Conservation (phyloP, 2,113 vertebrate species). For the Marmota flaviventris region DNA sequence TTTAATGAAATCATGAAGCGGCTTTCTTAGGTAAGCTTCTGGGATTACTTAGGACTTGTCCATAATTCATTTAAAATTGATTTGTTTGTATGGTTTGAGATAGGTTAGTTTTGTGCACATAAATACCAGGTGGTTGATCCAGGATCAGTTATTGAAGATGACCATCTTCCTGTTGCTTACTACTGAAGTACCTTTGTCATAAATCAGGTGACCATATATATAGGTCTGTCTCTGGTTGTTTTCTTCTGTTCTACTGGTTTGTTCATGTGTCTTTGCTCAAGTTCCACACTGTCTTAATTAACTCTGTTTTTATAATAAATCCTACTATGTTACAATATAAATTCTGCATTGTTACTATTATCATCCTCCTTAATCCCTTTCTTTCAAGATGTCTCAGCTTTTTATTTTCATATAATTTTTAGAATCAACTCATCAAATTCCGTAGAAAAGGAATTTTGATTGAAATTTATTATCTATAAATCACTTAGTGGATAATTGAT, state of each 20-base stretch:
- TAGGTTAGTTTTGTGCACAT: not conserved
- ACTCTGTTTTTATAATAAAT: no score
- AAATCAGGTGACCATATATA: no score
- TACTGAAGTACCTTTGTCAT: no score
- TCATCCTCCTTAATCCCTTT: not conserved
- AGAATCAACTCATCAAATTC: not conserved
- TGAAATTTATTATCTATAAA: not conserved
- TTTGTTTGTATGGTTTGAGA: not conserved
- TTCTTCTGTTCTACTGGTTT: no score
- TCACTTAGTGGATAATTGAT: not conserved
- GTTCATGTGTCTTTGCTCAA: no score
- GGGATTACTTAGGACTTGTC: not conserved
- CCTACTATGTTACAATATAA: not conserved
- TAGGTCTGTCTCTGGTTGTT: no score
- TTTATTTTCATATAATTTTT: not conserved
- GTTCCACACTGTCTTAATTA: no score
- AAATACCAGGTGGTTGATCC: not conserved
- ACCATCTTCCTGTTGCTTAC: no score
- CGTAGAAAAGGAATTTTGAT: not conserved
- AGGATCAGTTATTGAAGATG: not conserved
- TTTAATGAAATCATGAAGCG: not conserved
- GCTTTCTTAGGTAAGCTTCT: not conserved
- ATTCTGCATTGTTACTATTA: not conserved
- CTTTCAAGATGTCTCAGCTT: not conserved
- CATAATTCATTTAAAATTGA: not conserved